Evolutionary conservation across 2,113 vertebrate genomes (phyloP).

Genomic region (Nerophis lumbriciformis): DNA sequence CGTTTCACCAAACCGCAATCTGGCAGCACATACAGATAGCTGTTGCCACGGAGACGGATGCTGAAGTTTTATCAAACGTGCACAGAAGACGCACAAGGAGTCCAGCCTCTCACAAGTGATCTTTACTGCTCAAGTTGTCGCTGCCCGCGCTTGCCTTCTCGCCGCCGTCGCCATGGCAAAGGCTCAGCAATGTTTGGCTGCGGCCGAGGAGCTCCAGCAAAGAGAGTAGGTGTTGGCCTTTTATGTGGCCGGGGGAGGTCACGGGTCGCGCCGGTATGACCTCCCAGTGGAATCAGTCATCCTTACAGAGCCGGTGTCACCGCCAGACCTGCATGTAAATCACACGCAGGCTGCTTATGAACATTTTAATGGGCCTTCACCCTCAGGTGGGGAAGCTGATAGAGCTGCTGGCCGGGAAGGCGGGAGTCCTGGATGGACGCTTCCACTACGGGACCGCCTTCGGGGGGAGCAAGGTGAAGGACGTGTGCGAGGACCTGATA

Average conservation of each 20-base stretch:
- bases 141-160: conserved; percentile 43
- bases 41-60: conserved; percentile 52
- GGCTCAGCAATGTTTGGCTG: conserved; percentile 61
- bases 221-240: conserved; percentile 68
- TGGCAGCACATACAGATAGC: conserved; percentile 58
- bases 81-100: conserved; percentile 42
- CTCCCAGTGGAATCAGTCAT: conserved; percentile 53
- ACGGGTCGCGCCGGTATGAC: conserved; percentile 57
- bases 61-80: conserved; percentile 52
- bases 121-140: conserved; percentile 51
- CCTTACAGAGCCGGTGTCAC: conserved; percentile 35
- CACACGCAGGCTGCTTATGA: conserved; percentile 4
- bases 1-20: conserved; percentile 52
- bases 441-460: conserved; percentile 98
- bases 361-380: conserved; percentile 3
- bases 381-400: conserved; percentile 93
- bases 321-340: conserved; percentile 36
- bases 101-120: conserved; percentile 41
- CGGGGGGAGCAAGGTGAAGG: conserved; percentile 97
- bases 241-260: conserved; percentile 62
- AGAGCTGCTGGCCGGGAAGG: conserved; percentile 93
- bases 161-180: conserved; percentile 54
- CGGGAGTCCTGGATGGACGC: conserved; percentile 86
- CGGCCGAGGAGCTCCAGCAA: conserved; percentile 53
- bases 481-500: conserved; percentile 96